Evolutionary conservation across 2,888 invertebrate genomes (phyloP).

Genomic region (Ormyrus rosae): DNA sequence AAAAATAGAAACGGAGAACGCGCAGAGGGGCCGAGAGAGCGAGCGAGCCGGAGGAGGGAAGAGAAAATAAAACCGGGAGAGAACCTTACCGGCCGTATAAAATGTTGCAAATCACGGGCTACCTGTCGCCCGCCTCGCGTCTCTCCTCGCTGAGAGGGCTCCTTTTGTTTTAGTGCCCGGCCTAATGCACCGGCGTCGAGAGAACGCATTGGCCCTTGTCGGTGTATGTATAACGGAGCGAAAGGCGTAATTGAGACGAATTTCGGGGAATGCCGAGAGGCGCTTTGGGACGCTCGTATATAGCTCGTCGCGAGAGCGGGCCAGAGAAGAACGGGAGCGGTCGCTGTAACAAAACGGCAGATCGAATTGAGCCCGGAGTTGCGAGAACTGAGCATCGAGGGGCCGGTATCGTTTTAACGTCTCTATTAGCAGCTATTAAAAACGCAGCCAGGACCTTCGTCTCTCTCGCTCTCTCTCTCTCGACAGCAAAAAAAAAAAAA

Average conservation of each 20-base stretch:
- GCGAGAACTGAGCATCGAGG: slow-evolving; percentile 60
- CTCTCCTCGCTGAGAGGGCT: slow-evolving; percentile 4
- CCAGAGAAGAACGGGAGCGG: background rate
- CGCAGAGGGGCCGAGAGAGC: background rate
- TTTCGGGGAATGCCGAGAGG: too few species aligned
- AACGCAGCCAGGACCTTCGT: slow-evolving; percentile 62
- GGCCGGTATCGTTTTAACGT: slow-evolving; percentile 75
- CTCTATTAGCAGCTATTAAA: slow-evolving; percentile 76
- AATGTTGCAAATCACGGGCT: slow-evolving; percentile 75
- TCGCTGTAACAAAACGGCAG: slow-evolving; percentile 37
- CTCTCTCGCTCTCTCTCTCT: too few species aligned
- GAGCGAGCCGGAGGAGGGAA: background rate
- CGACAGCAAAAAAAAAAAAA: slow-evolving; percentile 59
- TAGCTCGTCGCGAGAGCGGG: background rate
- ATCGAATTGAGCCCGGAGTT: slow-evolving; percentile 52
- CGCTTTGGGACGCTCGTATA: too few species aligned
- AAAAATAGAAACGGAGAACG: background rate
- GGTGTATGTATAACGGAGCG: background rate
- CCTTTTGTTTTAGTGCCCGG: slow-evolving; percentile 58
- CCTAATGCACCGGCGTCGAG: slow-evolving; percentile 32
- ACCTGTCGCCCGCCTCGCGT: slow-evolving; percentile 66
- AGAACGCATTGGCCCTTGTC: background rate
- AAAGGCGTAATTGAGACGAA: slow-evolving; percentile 7
- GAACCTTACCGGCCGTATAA: slow-evolving; percentile 63
- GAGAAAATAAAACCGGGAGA: background rate